Evolutionary conservation across 2,888 invertebrate species (phyloP), one percentile per base, ranked within the genome.

Genomic region (Sarcophaga subvicina): DNA sequence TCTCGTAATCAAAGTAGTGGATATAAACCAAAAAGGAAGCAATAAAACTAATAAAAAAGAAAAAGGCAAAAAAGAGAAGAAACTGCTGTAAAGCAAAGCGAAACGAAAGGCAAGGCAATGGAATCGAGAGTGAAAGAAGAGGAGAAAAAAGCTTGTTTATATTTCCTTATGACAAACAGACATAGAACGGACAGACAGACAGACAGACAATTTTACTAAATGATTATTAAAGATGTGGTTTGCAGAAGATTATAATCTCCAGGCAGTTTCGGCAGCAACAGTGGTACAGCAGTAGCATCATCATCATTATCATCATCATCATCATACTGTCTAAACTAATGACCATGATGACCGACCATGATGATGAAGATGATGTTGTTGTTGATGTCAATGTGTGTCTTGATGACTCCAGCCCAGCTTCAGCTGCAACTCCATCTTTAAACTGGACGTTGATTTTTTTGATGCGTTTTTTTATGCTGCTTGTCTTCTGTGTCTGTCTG

Each of bases 181-280:
- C 37, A 8, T 6, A 37, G 6, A 37, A 37, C 27, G 27, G 27
- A 37, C 8, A 8, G 37, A 37, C 37, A 37, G 11, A 49, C 49
- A 14, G 14, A 22, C 67, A 67, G 72, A 79, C 67, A 78, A 54
- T 83, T 37, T 78, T 83, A 45, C 66, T 73, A 83, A 54, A 83
- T 77, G 77, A 77, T 77, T 83, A 72, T 71, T 71, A 63, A 78
- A 83, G 62, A 78, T 78, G 62, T 73, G 72, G 83, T 25, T 84
- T 59, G 2, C 27, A 64, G 22, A 70, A 54, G 81, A 59, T 77
- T 64, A 64, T 78, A 78, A 83, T 73, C 67, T 62, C 47, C 20
- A 37, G 47, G 14, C 64, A 54, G 62, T 67, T 25, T 69, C 45
- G 37, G 27, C 37, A 27, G 27, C 54, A 75, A 64, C 10, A 12